Base-by-base conservation (phyloP, 92 coral and sea anemone genomes). In the Parazoanthus darwini region DNA sequence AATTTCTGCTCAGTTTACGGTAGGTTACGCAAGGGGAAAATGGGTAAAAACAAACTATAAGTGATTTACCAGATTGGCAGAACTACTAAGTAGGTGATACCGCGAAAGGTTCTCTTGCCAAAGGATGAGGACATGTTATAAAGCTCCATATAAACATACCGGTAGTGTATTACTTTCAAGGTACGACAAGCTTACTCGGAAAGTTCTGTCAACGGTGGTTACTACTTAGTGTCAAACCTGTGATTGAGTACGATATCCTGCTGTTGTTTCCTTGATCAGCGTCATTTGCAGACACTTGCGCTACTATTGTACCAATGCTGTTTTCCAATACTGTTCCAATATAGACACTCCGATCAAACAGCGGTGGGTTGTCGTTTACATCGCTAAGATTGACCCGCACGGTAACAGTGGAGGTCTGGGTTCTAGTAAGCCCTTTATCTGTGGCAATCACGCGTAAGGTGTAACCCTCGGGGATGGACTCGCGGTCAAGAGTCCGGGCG, bases 291-390 rank as follows among this genome's bases (percentile, higher is more conserved):
- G 89, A 88, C n/a, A 59, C 56, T 51, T 90, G 89, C 39, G 78
- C 66, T 66, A 87, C 71, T 20, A 84, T 86, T 8, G 89, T 80
- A 80, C 84, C 85, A 86, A 51, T 82, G 43, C 20, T 39, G 65
- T 65, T 79, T 76, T 92, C 94, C 46, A 73, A 9, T 29, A 92
- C 80, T 73, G 68, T 84, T 38, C 43, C 89, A 54, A 44, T n/a
- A 88, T 90, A 90, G 58, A 80, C 59, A 13, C 74, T 73, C 20
- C 80, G 67, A 9, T 67, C 89, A 85, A 95, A 95, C 70, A 74
- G 48, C 7, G 98, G 98, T 15, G 73, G 80, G 77, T 94, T 94
- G 79, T 94, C 98, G 88, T 94, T 94, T n/a, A 93, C 81, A 88
- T 94, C 98, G 71, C 88, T 93, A 26, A 94, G 90, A 54, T 90